Evolutionary conservation across 2,888 invertebrate species (phyloP).

Genomic region (Drosophila dives): DNA sequence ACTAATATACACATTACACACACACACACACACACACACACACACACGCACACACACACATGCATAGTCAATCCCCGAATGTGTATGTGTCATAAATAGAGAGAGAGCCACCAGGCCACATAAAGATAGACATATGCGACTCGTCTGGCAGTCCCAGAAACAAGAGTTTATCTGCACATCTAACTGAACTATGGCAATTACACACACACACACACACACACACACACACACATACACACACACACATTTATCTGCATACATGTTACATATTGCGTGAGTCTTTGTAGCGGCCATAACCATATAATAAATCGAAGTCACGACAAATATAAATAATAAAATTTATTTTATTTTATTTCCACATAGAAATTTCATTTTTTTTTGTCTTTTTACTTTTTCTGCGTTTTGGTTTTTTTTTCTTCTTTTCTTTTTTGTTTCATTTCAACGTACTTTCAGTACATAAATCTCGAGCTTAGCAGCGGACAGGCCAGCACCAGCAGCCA

Average conservation of each 20-base stretch:
- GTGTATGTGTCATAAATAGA: slow-evolving; percentile 51
- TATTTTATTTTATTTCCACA: slow-evolving; percentile 73
- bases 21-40: slow-evolving; percentile 24
- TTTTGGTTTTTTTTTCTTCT: background rate
- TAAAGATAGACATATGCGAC: slow-evolving; percentile 60
- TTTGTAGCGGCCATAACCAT: slow-evolving; percentile 44
- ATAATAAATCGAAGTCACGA: slow-evolving; percentile 77
- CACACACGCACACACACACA: no score
- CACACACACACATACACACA: slow-evolving; percentile 16
- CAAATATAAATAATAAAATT: slow-evolving; percentile 80
- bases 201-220: slow-evolving; percentile 8
- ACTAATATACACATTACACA: slow-evolving; percentile 35
- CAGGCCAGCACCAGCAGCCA: slow-evolving; percentile 30
- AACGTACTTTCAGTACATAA: slow-evolving; percentile 76
- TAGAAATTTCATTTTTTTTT: slow-evolving; percentile 38
- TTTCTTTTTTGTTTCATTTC: slow-evolving; percentile 63
- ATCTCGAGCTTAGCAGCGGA: slow-evolving; percentile 73
- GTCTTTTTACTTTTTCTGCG: slow-evolving; percentile 13
- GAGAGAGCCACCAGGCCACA: background rate
- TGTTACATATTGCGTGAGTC: slow-evolving; percentile 29
- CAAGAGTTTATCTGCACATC: slow-evolving; percentile 56
- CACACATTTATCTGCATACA: background rate
- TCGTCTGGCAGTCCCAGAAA: slow-evolving; percentile 50
- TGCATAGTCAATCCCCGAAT: slow-evolving; percentile 26
- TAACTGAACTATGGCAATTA: slow-evolving; percentile 53